phyloP scores from a whole-genome alignment of 1,140 invertebrate species.

The Dendrolimus punctatus region DNA sequence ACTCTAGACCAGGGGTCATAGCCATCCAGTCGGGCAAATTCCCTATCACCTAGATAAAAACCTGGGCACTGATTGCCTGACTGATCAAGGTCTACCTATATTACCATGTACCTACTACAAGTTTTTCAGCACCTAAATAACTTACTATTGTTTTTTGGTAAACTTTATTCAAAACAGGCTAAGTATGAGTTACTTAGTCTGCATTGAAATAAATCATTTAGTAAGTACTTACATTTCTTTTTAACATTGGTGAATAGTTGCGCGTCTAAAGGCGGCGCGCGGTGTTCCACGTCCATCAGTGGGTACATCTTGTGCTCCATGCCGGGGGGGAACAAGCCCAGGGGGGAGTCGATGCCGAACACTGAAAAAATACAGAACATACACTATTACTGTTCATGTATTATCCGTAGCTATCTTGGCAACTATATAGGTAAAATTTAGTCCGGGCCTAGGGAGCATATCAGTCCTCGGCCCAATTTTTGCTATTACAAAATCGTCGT shows the following conservation, averaged over 20 bases:
- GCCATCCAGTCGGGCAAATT: too few relatives aligned
- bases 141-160: too few relatives aligned
- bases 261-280: constrained; percentile 72
- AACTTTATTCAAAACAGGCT: background rate
- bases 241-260: constrained; percentile 75
- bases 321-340: constrained; percentile 80
- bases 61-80: too few relatives aligned
- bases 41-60: too few relatives aligned
- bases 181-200: background rate
- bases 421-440: background rate
- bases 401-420: background rate
- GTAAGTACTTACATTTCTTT: constrained; percentile 78
- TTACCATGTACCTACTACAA: too few relatives aligned
- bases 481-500: too few relatives aligned
- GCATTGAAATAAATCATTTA: constrained; percentile 1
- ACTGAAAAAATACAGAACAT: constrained; percentile 71
- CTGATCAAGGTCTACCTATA: too few relatives aligned
- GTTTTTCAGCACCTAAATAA: too few relatives aligned
- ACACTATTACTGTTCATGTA: constrained; percentile 1
- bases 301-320: constrained; percentile 81
- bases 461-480: too few relatives aligned
- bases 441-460: too few relatives aligned
- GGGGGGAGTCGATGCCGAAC: constrained; percentile 81
- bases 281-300: constrained; percentile 80
- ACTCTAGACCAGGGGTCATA: too few relatives aligned